Evolutionary conservation across 2,113 vertebrate species (phyloP).

Genomic region (Thomomys bottae): DNA sequence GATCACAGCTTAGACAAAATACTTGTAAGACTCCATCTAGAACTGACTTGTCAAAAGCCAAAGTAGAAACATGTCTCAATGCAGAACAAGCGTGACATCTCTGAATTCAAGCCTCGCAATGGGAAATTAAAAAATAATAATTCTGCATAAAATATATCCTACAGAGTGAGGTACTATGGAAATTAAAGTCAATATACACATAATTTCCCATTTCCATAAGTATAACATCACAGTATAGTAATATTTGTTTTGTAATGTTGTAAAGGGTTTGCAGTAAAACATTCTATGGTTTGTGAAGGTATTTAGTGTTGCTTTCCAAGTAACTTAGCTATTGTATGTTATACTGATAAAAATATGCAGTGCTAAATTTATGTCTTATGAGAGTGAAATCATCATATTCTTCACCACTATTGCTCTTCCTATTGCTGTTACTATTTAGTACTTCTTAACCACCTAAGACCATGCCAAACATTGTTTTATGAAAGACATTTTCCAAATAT

Average conservation of each 20-base stretch:
- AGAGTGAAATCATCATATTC: not conserved
- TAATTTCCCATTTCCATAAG: not conserved
- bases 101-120: no score
- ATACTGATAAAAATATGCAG: not conserved
- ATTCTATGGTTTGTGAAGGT: not conserved
- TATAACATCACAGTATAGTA: not conserved
- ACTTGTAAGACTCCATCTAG: no score
- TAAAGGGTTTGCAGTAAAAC: not conserved
- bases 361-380: not conserved
- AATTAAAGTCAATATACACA: not conserved
- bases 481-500: not conserved
- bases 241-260: not conserved
- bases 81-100: no score
- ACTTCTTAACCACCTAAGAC: not conserved
- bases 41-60: no score
- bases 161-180: not conserved
- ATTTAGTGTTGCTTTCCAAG: not conserved
- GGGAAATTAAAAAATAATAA: no score
- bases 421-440: not conserved
- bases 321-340: not conserved
- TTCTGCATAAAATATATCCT: not conserved
- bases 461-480: not conserved
- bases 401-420: not conserved
- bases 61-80: no score
- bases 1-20: no score